Percentiles rank a stretch among this genome's conserved stretches.
These are phyloP conservation scores for Himalopsyche tibetana DNA, from an alignment of 2,888 invertebrate species.

Conservation along the genomic window DNA sequence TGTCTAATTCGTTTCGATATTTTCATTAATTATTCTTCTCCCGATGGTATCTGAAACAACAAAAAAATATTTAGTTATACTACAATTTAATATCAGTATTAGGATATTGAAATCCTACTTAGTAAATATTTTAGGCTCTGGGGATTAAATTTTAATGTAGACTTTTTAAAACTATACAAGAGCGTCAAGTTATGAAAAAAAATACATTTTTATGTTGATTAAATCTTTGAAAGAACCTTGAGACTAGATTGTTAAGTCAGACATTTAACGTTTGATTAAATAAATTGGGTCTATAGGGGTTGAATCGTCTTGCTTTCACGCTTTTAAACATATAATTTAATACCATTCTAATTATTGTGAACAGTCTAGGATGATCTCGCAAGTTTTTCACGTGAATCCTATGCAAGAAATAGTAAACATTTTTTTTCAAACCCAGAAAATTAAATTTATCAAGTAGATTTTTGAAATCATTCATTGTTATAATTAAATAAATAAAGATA, in stretches of 20 bases:
- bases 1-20: neutral
- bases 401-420: conserved; percentile 13
- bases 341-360: conserved; percentile 9
- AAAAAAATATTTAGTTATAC: neutral
- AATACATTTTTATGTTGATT: no score
- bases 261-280: conserved; percentile 13
- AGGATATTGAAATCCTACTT: no score
- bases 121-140: no score
- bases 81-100: no score
- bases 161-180: no score
- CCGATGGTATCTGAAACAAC: neutral
- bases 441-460: no score
- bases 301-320: conserved; percentile 11
- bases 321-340: conserved; percentile 20
- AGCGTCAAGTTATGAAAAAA: no score
- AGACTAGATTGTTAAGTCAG: neutral
- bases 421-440: neutral
- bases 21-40: neutral
- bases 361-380: neutral
- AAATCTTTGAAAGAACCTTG: no score
- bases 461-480: no score
- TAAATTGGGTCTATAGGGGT: neutral
- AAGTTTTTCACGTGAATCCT: neutral
- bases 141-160: no score
- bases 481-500: no score